phyloP scores from a whole-genome alignment of 2,797 vertebrate genomes.

The Erethizon dorsatum region DNA sequence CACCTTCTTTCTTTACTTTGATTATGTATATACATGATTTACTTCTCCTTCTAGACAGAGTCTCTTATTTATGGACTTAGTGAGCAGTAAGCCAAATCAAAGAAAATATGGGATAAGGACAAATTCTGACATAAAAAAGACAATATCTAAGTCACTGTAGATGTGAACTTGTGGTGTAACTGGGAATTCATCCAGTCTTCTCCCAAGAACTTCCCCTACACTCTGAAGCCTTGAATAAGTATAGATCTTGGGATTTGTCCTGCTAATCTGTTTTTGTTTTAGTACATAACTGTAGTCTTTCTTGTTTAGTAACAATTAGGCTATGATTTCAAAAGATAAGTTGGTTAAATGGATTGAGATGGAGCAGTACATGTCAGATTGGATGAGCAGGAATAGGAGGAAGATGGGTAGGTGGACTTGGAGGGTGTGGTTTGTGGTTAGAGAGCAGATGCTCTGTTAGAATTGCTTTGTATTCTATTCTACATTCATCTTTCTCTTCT shows the following conservation, averaged over 20 bases:
- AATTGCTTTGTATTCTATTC: slow-evolving; percentile 7
- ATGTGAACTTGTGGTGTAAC: not conserved
- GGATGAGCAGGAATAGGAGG: not conserved
- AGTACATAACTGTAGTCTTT: not conserved
- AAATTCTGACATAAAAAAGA: not conserved
- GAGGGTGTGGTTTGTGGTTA: not conserved
- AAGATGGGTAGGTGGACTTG: not conserved
- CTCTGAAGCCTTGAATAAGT: not conserved
- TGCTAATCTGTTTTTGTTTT: not conserved
- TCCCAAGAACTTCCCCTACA: not conserved
- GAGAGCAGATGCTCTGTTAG: not conserved
- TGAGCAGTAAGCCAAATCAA: slow-evolving; percentile 6
- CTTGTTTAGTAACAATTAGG: not conserved
- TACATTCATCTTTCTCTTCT: not conserved
- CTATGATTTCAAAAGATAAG: not conserved
- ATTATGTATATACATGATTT: slow-evolving; percentile 38
- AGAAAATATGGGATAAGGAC: not conserved
- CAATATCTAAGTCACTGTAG: not conserved
- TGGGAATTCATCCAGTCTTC: not conserved
- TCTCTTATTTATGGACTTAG: slow-evolving; percentile 33
- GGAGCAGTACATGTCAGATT: not conserved
- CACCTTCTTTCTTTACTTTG: slow-evolving; percentile 75
- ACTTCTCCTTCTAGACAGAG: slow-evolving; percentile 33
- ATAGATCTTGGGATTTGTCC: not conserved
- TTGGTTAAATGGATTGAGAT: not conserved